Base-by-base conservation (phyloP, 2,113 vertebrate species). In the Tor tambroides region DNA sequence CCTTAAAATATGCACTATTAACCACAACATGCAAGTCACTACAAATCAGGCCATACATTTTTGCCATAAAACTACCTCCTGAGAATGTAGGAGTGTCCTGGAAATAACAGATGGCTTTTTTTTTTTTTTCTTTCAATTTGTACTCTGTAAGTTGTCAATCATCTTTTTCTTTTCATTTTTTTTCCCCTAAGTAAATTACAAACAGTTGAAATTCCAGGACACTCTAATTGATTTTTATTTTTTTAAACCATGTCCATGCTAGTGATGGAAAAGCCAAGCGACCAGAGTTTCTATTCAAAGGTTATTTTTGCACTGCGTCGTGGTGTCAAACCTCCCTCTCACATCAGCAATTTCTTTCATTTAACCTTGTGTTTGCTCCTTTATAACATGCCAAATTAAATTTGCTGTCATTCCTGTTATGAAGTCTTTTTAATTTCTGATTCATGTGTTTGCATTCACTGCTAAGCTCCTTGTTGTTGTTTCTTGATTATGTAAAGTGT, bases 371-470 rank as follows among this genome's bases (percentile, higher is more conserved):
- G 76, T 54, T 80, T 91, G 80, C 61, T 85, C 88, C 83, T 92
- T 92, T 92, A 92, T 90, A 90, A 94, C 92, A 95, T 95, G 94
- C 95, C 95, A 95, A 95, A 95, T 91, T 94, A 92, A 94, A 91
- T 92, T 93, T 92, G 92, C 92, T 93, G 94, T 95, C 95, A 95
- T 95, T 95, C 93, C 94, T 94, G 88, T 94, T 90, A 90, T 90
- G 93, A 95, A 92, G 92, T 94, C 90, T 94, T 90, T 89, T 90
- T 89, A 89, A 59, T 90, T 91, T 91, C 91, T 85, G 86, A 80
- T 79, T 84, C 84, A 91, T 93, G 90, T 91, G 86, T 94, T 92
- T 90, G 92, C 91, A 94, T 94, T 93, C 90, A 94, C 93, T 90
- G 95, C 94, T 93, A 93, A 94, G 93, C 93, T 95, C 91, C 90